Base-by-base conservation (phyloP, 2,797 vertebrate species). In the Lagocephalus sceleratus region DNA sequence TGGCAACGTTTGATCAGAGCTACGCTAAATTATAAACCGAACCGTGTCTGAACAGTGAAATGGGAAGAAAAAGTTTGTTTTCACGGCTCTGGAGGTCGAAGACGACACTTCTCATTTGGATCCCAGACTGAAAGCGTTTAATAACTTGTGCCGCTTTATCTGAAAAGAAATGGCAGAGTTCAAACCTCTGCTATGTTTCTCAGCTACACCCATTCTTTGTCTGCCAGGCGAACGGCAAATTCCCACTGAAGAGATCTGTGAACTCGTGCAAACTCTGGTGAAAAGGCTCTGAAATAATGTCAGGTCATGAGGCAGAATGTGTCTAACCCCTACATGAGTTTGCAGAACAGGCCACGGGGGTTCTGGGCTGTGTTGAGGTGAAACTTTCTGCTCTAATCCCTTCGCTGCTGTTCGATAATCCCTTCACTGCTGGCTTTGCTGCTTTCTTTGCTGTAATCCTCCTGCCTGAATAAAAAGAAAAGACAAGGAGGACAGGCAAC, bases 401-500 rank as follows among this genome's bases (percentile, higher is more conserved):
- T 77, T 59, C 71, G 71, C 84, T 68, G 74, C 74, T 68, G 49
- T 54, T 69, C 51, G 7, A 63, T 84, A 86, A 86, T 83, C 84
- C 78, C 66, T 64, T 70, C 71, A 43, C 66, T 81, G 79, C 77
- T 79, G 74, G 71, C 76, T 73, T 74, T 71, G 80, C 71, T 79
- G 71, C 77, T 82, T 82, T 79, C 79, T 79, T 73, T 53, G 49
- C 82, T 64, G 74, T 87, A 84, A 85, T 85, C 81, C 79, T 51
- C 56, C 74, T 57, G 60, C 63, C 70, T 68, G 70, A 85, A 80
- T 83, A 66, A 78, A 77, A 74, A 75, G 48, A 66, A 63, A 68
- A 68, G 63, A 66, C 44, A n/a, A 62, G 62, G 51, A 78, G 66
- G 77, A 63, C 12, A 38, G 60, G 47, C 54, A 51, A 48, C 76